Conservation (phyloP, 2,888 invertebrate species). For the Calameuta filiformis region DNA sequence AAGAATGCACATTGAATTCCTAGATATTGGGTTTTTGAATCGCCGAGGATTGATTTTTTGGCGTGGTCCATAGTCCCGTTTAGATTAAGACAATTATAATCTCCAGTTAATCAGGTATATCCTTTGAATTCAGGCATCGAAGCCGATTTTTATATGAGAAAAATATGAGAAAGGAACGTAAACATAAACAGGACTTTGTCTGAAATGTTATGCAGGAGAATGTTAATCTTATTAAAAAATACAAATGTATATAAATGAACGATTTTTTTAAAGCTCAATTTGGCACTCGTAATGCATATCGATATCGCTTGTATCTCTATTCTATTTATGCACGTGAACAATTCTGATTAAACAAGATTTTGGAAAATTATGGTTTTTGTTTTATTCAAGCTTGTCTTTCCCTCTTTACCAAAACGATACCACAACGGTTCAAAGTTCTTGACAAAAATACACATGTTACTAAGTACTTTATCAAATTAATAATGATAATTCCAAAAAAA, state of each 20-base stretch:
- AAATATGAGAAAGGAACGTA: not conserved
- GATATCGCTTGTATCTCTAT: constrained; percentile 60
- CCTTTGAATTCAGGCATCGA: not conserved
- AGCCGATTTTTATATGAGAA: not conserved
- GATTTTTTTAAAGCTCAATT: constrained; percentile 11
- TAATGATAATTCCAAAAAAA: too few relatives aligned
- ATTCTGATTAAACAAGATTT: constrained; percentile 55
- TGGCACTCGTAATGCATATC: constrained; percentile 39
- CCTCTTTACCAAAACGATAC: not conserved
- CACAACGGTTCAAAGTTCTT: not conserved
- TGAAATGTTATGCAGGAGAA: not conserved
- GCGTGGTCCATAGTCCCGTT: not conserved
- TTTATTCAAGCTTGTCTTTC: constrained; percentile 3
- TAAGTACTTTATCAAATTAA: too few relatives aligned
- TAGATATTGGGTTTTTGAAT: not conserved
- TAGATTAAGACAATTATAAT: not conserved
- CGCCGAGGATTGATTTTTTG: not conserved
- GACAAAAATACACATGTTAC: not conserved
- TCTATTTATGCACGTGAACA: constrained; percentile 61
- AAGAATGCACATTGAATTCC: not conserved
- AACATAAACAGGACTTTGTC: not conserved
- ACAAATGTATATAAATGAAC: constrained; percentile 44
- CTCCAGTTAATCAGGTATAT: not conserved
- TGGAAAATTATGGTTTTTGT: constrained; percentile 1
- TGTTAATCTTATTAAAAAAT: not conserved